Base-by-base conservation (phyloP, 2,113 vertebrate species). In the Epinephelus moara region DNA sequence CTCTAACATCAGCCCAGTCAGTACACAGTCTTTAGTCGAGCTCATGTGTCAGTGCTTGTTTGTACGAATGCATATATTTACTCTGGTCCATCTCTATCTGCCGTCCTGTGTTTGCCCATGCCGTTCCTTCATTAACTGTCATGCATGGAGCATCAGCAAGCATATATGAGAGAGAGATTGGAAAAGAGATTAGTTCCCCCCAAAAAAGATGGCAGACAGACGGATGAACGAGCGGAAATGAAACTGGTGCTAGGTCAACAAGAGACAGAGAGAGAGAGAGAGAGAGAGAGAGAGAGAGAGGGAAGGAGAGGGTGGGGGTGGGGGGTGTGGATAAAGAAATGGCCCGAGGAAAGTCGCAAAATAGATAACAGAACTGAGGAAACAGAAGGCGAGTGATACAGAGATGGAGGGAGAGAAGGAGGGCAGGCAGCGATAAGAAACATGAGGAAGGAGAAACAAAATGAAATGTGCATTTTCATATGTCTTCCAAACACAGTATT, bases 181-280 rank as follows among this genome's bases (percentile, higher is more conserved):
- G 85, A 82, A 87, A 73, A 83, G 61, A 89, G 78, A 91, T 86
- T 85, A 82, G 67, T 52, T 14, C 40, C 8, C 52, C 14, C 10
- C 9, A 70, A 63, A 69, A 86, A 75, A 85, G 62, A 78, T 8
- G 14, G 73, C 50, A 47, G 84, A 88, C 75, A 81, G 88, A 84
- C 15, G 19, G 73, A 84, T 75, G 81, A 88, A 85, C 23, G 17
- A 86, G 82, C 79, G 88, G 84, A 92, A 91, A 92, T 88, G 85
- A 91, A 91, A 86, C 66, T 80, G 84, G 71, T 85, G 81, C 77
- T 82, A 75, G 88, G 87, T 91, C 90, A 90, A 80, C 82, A 86
- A 76, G 63, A 85, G 80, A 73, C 64, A 70, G 81, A 63, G 50
- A 66, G 72, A 75, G 72, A 14, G 45, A 69, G 57, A 60, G 52